Conservation (phyloP, 2,888 invertebrate genomes). For the Loripinus fragilis region DNA sequence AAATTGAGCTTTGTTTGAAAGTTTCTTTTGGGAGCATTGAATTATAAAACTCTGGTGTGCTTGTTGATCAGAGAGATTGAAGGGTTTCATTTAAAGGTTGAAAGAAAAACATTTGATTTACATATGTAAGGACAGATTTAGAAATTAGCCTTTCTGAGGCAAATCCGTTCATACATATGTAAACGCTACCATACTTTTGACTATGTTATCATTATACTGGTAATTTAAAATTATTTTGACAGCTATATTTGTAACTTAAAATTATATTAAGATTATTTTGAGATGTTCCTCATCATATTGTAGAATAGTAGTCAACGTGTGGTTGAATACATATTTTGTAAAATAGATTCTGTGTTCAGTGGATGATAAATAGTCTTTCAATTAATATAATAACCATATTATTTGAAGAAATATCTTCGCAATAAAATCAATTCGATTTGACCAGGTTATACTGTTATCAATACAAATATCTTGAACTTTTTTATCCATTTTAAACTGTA, state of each 20-base stretch:
- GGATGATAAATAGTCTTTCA: not conserved
- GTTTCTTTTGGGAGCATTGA: not conserved
- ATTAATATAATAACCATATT: not conserved
- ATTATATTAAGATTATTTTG: not conserved
- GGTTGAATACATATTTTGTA: not conserved
- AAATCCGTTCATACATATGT: not conserved
- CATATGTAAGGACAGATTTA: not conserved
- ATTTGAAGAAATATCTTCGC: too few species aligned
- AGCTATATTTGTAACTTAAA: not conserved
- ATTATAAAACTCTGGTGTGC: not conserved
- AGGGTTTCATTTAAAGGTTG: not conserved
- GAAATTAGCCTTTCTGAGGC: not conserved
- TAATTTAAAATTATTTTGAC: not conserved
- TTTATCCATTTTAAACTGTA: too few species aligned
- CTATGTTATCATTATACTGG: not conserved
- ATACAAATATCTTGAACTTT: too few species aligned
- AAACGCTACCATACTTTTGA: not conserved
- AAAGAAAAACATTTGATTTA: not conserved
- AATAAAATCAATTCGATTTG: too few species aligned
- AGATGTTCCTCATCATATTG: not conserved
- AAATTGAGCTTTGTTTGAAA: not conserved
- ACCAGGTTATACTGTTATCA: too few species aligned
- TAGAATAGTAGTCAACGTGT: not conserved
- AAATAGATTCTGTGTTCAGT: not conserved
- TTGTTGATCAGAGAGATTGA: not conserved